These are phyloP conservation scores for Chelonia mydas DNA, from an alignment of 2,797 vertebrate genomes.

Conservation along the genomic window DNA sequence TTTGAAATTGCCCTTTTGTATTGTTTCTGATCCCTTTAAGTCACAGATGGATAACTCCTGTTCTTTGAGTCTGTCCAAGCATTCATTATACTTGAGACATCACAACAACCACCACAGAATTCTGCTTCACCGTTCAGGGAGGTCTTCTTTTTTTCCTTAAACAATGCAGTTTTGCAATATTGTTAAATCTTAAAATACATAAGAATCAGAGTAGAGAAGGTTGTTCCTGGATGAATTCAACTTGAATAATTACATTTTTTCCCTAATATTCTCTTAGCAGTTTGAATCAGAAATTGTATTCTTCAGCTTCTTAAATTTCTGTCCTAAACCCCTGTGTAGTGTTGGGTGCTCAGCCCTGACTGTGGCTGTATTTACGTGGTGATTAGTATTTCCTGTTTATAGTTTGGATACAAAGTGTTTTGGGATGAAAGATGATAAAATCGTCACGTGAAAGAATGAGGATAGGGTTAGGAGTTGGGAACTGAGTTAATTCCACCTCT, in stretches of 20 bases:
- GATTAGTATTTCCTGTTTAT: background rate
- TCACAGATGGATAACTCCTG: slow-evolving; percentile 64
- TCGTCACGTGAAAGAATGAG: background rate
- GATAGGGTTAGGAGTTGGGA: background rate
- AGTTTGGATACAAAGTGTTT: background rate
- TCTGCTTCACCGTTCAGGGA: background rate
- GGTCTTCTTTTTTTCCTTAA: too few relatives aligned
- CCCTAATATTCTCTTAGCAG: background rate
- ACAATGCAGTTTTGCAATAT: background rate
- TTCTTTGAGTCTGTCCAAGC: slow-evolving; percentile 40
- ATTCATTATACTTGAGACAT: slow-evolving; percentile 54
- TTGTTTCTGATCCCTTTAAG: slow-evolving; percentile 70
- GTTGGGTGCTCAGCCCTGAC: background rate
- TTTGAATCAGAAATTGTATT: background rate
- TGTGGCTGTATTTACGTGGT: background rate
- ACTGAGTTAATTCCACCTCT: background rate
- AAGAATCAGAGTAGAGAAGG: background rate
- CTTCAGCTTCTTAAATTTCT: background rate
- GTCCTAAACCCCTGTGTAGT: background rate
- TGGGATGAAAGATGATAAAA: background rate
- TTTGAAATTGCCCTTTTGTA: slow-evolving; percentile 57
- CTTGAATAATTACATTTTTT: background rate
- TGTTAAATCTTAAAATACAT: background rate
- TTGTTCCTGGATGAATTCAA: background rate
- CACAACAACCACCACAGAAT: background rate